Conservation (phyloP, 1,140 invertebrate genomes). For the Phymorhynchus buccinoides region DNA sequence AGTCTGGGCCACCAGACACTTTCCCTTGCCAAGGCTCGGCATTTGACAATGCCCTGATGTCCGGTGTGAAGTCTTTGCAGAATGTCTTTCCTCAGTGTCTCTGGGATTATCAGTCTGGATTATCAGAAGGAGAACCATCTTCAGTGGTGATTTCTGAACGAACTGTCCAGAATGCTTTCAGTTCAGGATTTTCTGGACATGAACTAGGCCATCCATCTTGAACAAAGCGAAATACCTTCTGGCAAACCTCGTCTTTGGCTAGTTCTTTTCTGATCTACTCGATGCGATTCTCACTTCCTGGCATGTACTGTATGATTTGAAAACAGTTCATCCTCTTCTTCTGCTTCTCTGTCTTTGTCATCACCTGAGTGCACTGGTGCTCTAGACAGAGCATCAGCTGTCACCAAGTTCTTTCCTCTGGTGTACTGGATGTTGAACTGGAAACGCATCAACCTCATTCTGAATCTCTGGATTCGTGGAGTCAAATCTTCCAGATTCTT, state of each 20-base stretch:
- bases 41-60: conserved; percentile 46
- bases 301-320: not conserved
- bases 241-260: too few species aligned
- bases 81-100: conserved; percentile 10
- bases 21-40: not conserved
- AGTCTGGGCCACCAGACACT: conserved; percentile 37
- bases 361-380: conserved; percentile 49
- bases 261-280: not conserved
- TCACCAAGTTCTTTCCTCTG: not conserved
- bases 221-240: too few species aligned
- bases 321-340: not conserved
- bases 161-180: conserved; percentile 28
- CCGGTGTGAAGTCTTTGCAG: conserved; percentile 38
- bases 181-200: not conserved
- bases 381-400: conserved; percentile 11
- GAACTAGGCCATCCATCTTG: conserved; percentile 6
- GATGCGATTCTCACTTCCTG: not conserved
- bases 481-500: not conserved
- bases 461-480: not conserved
- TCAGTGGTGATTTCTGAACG: not conserved
- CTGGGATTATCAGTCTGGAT: conserved; percentile 44
- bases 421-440: not conserved
- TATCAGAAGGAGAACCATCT: not conserved
- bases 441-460: conserved; percentile 12
- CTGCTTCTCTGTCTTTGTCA: not conserved